Evolutionary conservation across 2,113 vertebrate species (phyloP), one percentile per base, ranked within the genome.

Genomic region (Columba janthina): DNA sequence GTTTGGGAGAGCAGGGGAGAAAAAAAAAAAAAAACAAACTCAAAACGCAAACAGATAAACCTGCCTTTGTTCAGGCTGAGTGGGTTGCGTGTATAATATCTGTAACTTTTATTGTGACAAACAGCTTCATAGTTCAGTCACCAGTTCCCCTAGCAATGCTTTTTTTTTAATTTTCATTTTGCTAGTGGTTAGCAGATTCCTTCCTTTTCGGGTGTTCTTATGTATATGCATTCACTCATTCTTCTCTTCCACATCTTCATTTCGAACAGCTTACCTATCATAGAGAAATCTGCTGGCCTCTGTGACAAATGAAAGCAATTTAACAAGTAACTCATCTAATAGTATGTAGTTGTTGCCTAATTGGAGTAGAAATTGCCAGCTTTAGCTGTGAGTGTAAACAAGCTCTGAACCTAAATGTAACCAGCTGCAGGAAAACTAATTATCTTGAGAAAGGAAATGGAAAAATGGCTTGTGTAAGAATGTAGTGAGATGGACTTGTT

Each of bases 331-430:
- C 50, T 90, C 11, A 34, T 64, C 38, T 84, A 73, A 73, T 44
- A 56, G 22, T 34, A 46, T 44, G 25, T 64, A 69, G 40, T 0
- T 0, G 22, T 89, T 88, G 48, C 31, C 31, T 89, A 60, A n/a
- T 4, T 76, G 56, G 53, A 73, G 42, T 40, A 72, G 77, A 88
- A 80, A 77, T 89, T 78, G 40, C 40, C 72, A 83, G 19, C 56
- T 83, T 88, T 57, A 88, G 34, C 60, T 93, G 6, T 20, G 17
- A 48, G n/a, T 88, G 20, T 83, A 86, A 87, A 88, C 61, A 91
- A 90, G 15, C 36, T 86, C 72, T 90, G 78, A 56, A 71, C 48
- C 16, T 46, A 69, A 90, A 66, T 75, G 77, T 71, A 85, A 36
- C 62, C 58, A 85, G n/a, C 57, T 89, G 48, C 44, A 61, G 44